A percentile compares a stretch with the other conserved stretches of the same genome.
These are phyloP conservation scores for Typhlichthys eigenmanni DNA, from an alignment of 2,797 vertebrate species.

Conservation along the genomic window DNA sequence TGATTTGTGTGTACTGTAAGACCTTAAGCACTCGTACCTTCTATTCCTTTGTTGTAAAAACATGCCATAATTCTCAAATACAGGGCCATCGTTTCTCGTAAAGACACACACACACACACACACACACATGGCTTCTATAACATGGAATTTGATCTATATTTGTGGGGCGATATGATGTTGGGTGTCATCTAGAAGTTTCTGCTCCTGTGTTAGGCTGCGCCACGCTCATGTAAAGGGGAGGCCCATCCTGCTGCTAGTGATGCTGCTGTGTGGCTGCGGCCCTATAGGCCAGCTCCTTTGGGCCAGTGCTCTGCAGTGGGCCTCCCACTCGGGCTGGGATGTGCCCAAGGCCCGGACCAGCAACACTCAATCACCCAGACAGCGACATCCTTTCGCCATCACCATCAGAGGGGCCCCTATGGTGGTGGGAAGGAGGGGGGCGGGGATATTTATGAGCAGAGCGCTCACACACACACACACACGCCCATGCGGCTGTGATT, in stretches of 20 bases:
- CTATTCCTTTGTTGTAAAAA: no score
- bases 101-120: no score
- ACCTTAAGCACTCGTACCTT: no score
- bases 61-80: background rate
- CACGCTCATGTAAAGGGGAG: constrained; percentile 42
- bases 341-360: constrained; percentile 72
- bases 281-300: constrained; percentile 62
- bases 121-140: no score
- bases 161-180: background rate
- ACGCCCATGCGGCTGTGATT: constrained; percentile 68
- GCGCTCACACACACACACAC: constrained; percentile 54
- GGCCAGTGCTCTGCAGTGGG: constrained; percentile 62
- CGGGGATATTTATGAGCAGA: constrained; percentile 79
- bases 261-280: constrained; percentile 51
- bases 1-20: no score
- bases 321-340: constrained; percentile 69
- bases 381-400: constrained; percentile 81
- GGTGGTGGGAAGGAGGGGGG: constrained; percentile 36
- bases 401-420: constrained; percentile 78
- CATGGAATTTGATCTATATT: constrained; percentile 1
- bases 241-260: constrained; percentile 44
- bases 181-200: constrained; percentile 14
- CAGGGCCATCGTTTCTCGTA: background rate
- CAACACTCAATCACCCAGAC: constrained; percentile 81
- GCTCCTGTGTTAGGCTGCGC: constrained; percentile 19